These are phyloP conservation scores for Heteronetta atricapilla DNA, from an alignment of 2,113 vertebrate species.

Conservation along the genomic window DNA sequence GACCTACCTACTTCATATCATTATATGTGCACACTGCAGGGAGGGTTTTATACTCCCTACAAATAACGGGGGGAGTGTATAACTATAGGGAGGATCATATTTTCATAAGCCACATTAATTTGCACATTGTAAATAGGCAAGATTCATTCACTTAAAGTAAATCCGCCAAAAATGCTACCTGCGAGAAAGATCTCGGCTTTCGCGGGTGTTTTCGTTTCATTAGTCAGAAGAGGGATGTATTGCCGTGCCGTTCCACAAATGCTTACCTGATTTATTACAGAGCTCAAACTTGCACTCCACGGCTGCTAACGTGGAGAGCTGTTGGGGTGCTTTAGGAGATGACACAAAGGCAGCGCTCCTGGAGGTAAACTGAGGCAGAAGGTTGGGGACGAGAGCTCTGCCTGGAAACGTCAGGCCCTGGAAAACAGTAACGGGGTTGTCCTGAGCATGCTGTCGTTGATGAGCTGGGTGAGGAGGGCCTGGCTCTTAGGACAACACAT, in stretches of 20 bases:
- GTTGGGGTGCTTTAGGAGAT: neutral
- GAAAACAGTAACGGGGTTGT: rapidly evolving
- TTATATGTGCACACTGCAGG: neutral
- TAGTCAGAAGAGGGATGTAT: neutral
- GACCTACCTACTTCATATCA: neutral
- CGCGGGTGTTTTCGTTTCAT: neutral
- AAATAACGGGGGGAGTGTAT: neutral
- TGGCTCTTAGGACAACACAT: neutral
- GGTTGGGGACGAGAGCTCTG: neutral
- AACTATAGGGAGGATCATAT: constrained; percentile 12
- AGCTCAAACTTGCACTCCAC: neutral
- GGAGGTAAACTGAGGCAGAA: neutral
- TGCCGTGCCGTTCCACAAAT: neutral
- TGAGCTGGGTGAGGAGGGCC: neutral
- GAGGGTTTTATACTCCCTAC: neutral
- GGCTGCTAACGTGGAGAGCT: neutral
- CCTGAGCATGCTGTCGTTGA: neutral
- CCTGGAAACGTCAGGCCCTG: neutral
- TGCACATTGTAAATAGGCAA: constrained; percentile 8
- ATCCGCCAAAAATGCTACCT: neutral
- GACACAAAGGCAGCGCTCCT: neutral
- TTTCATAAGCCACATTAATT: constrained; percentile 43
- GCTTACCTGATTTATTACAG: neutral
- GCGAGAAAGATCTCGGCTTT: neutral
- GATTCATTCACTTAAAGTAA: neutral